Base-by-base conservation (phyloP, 1,140 invertebrate genomes). In the Drosophila mayri region DNA sequence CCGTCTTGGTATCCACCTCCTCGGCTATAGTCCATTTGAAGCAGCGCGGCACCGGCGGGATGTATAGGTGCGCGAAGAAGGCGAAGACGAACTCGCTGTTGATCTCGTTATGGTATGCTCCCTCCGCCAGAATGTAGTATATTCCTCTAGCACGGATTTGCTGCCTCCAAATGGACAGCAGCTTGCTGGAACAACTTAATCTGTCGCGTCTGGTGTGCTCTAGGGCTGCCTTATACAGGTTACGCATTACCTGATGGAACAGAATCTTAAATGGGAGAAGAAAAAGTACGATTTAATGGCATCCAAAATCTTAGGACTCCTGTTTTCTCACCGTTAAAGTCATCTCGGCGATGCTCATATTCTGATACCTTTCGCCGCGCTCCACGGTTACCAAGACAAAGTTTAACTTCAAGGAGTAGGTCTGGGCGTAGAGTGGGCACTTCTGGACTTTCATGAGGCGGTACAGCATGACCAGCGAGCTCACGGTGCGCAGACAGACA, bases 391-490 rank as follows among this genome's bases (percentile, higher is more conserved):
- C 44, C 70, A 87, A 44, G 20, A 46, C 41, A 22, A 82, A 87
- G 40, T 47, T 54, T 1, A 87, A 61, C 44, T 85, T 85, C 10
- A 87, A 2, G 16, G 71, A 18, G 14, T 52, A 63, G 0, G 83
- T 58, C 16, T 22, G 10, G 20, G 68, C 58, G 14, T 57, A 71
- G 47, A 30, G 28, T 9, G n/a, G 18, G 4, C 79, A 82, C 0
- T 40, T 16, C 32, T 82, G 82, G 4, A 65, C 20, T 8, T 57
- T 60, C 11, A 85, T 49, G 18, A 79, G 4, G 7, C 83, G 68
- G 14, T 47, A 44, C n/a, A 79, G 28, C 12, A 79, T 25, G 2
- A 58, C 9, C 7, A 75, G 5, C 28, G 59, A 50, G 25, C 61
- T 67, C 1, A 59, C 20, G 10, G 22, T 32, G 8, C 64, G 65